A percentile compares a stretch with the other conserved stretches of the same genome.
phyloP scores from a whole-genome alignment of 2,888 invertebrate genomes.

The Microctonus brassicae region DNA sequence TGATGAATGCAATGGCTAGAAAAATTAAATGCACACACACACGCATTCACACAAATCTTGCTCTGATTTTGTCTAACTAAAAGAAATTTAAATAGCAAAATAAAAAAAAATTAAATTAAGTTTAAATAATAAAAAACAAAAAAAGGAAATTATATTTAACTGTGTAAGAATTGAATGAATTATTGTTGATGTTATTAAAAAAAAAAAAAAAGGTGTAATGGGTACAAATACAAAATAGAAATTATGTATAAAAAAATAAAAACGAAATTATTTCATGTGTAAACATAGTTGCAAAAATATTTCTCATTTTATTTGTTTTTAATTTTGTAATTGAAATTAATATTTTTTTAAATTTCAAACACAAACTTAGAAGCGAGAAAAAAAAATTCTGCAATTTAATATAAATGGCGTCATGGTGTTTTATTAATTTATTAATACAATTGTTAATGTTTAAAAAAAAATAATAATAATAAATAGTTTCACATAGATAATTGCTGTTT shows the following conservation, averaged over 20 bases:
- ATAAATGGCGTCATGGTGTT: neutral
- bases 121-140: conserved; percentile 52
- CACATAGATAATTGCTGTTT: neutral
- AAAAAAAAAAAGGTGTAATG: conserved; percentile 64
- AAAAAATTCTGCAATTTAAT: too few species aligned
- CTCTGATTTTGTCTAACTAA: conserved; percentile 35
- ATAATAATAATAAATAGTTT: neutral
- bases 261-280: neutral
- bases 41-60: conserved; percentile 33
- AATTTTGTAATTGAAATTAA: too few species aligned
- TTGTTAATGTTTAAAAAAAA: neutral
- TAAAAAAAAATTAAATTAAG: conserved; percentile 14
- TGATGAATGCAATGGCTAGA: conserved; percentile 54
- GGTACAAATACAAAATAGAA: conserved; percentile 64
- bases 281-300: neutral
- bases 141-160: conserved; percentile 53
- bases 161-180: conserved; percentile 51
- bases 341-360: too few species aligned
- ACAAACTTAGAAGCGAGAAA: too few species aligned
- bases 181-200: conserved; percentile 66
- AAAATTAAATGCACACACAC: conserved; percentile 51
- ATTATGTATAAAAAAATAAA: conserved; percentile 51
- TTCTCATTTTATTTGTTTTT: too few species aligned
- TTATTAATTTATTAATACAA: neutral
- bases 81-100: conserved; percentile 15